phyloP scores from a whole-genome alignment of 2,113 vertebrate genomes.

The Rutilus rutilus region DNA sequence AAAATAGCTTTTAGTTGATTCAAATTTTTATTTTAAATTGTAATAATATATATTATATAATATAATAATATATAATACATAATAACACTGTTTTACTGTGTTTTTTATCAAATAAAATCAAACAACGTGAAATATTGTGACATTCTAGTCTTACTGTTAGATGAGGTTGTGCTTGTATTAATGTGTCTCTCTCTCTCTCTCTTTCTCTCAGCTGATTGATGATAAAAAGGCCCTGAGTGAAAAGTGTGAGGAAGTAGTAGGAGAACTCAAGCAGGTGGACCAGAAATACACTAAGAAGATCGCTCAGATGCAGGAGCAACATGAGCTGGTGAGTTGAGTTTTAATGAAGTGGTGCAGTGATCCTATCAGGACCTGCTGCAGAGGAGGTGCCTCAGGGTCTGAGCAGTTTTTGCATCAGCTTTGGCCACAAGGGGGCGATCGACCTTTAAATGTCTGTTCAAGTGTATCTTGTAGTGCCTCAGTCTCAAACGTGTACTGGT shows the following conservation, averaged over 20 bases:
- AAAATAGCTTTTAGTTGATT: no score
- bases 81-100: not conserved
- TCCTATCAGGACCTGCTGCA: not conserved
- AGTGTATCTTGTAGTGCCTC: not conserved
- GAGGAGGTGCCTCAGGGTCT: not conserved
- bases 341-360: not conserved
- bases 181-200: not conserved
- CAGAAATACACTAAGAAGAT: conserved; percentile 88
- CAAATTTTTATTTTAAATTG: not conserved
- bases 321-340: conserved; percentile 86
- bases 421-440: conserved; percentile 17
- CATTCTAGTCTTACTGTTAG: not conserved
- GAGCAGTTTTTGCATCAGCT: not conserved
- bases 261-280: conserved; percentile 87
- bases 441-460: not conserved
- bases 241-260: conserved; percentile 86
- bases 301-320: conserved; percentile 89
- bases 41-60: not conserved
- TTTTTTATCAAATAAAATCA: not conserved
- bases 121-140: no score
- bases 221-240: conserved; percentile 90
- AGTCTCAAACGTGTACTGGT: not conserved
- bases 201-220: conserved; percentile 82
- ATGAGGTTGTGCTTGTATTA: not conserved
- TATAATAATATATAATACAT: no score